Percentiles rank a stretch among this genome's conserved stretches.
Conservation (phyloP, 1,140 invertebrate genomes). For the Euwallacea fornicatus region DNA sequence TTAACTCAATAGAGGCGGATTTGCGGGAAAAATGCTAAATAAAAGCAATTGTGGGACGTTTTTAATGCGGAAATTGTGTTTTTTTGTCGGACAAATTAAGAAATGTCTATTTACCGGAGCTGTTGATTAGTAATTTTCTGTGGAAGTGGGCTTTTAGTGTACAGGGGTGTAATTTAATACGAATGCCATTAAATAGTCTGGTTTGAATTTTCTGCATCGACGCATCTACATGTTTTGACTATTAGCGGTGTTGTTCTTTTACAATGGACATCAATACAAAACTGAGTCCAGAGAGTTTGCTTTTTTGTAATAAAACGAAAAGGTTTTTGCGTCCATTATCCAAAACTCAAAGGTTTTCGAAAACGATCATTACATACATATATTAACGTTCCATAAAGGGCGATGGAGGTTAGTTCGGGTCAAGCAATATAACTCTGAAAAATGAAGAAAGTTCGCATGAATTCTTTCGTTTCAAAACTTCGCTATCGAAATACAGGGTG, state of each 20-base stretch:
- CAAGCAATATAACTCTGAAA: no score
- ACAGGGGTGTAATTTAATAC: neutral
- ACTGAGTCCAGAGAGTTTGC: no score
- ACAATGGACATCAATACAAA: no score
- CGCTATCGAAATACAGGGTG: no score
- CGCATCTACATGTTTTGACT: constrained; percentile 7
- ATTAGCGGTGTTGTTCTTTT: neutral
- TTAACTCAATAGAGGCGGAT: constrained; percentile 16
- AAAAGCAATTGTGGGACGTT: neutral
- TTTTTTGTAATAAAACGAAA: no score
- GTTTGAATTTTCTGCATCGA: constrained; percentile 7
- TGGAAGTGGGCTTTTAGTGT: neutral
- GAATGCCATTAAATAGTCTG: constrained; percentile 4
- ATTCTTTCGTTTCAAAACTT: no score
- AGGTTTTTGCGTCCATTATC: no score
- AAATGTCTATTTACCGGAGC: neutral
- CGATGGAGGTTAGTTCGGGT: no score
- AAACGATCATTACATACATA: no score
- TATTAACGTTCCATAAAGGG: no score
- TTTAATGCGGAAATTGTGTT: constrained; percentile 6
- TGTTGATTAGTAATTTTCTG: neutral
- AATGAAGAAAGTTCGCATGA: no score
- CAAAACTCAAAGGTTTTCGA: no score
- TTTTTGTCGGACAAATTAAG: neutral
- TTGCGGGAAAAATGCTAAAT: constrained; percentile 10